These are phyloP conservation scores for Dinomys branickii DNA, from an alignment of 2,113 vertebrate species.

Conservation along the genomic window DNA sequence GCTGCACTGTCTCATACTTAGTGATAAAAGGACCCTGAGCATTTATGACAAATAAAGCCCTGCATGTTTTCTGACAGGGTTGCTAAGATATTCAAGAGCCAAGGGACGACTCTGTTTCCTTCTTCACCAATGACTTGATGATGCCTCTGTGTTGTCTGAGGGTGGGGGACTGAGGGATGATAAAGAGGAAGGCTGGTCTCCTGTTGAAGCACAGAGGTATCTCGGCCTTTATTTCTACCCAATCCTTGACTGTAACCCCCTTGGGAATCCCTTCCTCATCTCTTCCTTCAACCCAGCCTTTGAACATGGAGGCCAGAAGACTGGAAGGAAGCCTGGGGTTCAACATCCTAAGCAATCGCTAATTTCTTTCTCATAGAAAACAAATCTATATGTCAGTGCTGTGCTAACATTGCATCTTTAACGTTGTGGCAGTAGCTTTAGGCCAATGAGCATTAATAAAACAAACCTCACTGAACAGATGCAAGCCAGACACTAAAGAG, in stretches of 20 bases:
- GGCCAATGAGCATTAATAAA: constrained; percentile 80
- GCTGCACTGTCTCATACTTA: neutral
- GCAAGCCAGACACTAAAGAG: constrained; percentile 53
- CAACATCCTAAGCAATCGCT: constrained; percentile 55
- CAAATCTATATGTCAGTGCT: constrained; percentile 73
- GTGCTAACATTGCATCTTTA: constrained; percentile 70
- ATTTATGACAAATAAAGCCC: neutral
- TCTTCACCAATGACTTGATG: neutral
- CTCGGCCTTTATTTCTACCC: neutral
- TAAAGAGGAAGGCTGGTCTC: neutral
- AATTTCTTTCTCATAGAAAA: constrained; percentile 78
- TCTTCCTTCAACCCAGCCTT: constrained; percentile 25
- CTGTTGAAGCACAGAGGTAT: neutral
- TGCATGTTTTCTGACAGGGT: neutral
- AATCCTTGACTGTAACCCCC: neutral
- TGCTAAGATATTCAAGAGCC: neutral
- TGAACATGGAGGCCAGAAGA: constrained; percentile 43
- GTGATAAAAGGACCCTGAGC: neutral
- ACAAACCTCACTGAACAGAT: constrained; percentile 64
- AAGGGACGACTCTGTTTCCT: neutral
- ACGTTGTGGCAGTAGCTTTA: constrained; percentile 68
- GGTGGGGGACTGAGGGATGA: neutral
- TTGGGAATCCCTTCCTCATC: neutral
- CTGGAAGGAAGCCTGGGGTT: constrained; percentile 64
- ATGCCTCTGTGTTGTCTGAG: neutral